phyloP scores from a whole-genome alignment of 2,888 invertebrate genomes.

The Laothoe populi region DNA sequence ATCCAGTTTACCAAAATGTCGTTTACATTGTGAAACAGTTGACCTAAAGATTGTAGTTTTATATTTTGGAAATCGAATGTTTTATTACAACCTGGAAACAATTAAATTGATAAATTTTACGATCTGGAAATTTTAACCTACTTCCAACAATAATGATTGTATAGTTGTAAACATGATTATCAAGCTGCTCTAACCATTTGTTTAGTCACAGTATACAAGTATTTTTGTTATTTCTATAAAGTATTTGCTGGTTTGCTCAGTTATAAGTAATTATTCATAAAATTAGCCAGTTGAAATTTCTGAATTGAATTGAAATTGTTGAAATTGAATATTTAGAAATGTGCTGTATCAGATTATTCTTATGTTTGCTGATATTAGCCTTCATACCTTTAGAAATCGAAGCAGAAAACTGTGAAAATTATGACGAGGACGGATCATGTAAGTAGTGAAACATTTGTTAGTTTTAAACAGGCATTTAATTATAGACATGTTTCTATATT shows the following conservation, averaged over 20 bases:
- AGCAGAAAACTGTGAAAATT: constrained; percentile 42
- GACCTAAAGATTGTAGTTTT: background rate
- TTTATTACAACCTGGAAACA: background rate
- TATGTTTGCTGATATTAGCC: constrained; percentile 36
- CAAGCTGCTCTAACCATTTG: background rate
- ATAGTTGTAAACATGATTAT: constrained; percentile 3
- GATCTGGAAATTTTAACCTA: background rate
- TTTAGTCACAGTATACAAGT: background rate
- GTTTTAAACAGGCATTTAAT: too few species aligned
- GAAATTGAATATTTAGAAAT: constrained; percentile 35
- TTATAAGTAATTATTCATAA: background rate
- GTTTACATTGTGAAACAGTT: background rate
- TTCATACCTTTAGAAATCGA: constrained; percentile 35
- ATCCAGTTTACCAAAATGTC: background rate
- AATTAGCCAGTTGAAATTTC: too few species aligned
- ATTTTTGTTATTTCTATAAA: background rate
- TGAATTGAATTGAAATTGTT: background rate
- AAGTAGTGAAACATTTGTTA: constrained; percentile 32
- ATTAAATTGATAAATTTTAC: constrained; percentile 7
- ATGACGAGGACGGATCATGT: constrained; percentile 46
- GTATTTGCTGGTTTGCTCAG: background rate
- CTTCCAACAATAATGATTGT: background rate
- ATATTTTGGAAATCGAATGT: background rate
- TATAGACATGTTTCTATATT: too few species aligned
- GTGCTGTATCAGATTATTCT: constrained; percentile 40